phyloP scores from a whole-genome alignment of 2,797 vertebrate species.

The Muscicapa striata region DNA sequence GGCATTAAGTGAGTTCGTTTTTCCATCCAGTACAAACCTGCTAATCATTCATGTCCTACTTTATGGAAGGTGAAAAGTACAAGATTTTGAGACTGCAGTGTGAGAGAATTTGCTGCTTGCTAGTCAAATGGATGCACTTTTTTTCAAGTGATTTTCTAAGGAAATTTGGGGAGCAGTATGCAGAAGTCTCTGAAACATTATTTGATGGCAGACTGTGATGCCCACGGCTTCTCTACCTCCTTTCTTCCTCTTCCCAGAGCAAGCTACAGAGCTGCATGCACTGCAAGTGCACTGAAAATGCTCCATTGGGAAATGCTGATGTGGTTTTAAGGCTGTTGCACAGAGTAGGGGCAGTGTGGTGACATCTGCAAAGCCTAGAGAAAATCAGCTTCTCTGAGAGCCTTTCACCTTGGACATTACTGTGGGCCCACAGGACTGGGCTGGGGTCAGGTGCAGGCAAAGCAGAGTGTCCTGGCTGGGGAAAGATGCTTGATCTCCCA shows the following conservation, averaged over 20 bases:
- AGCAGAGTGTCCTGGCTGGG: neutral
- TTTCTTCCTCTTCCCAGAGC: slow-evolving; percentile 2
- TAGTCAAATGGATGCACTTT: neutral
- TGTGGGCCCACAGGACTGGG: neutral
- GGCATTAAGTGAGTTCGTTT: accelerated
- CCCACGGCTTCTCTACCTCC: neutral
- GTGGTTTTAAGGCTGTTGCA: slow-evolving; percentile 12
- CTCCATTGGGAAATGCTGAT: neutral
- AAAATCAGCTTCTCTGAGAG: neutral
- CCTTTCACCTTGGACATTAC: neutral
- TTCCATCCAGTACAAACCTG: neutral
- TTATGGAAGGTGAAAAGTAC: neutral
- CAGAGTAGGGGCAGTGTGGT: neutral
- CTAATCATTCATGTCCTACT: neutral
- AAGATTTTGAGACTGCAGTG: neutral
- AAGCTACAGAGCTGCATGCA: neutral
- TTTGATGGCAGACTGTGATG: neutral
- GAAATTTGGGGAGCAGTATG: neutral
- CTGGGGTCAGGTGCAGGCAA: no score
- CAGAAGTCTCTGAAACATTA: neutral
- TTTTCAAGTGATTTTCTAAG: neutral
- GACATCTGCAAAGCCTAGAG: neutral
- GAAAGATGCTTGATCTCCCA: neutral
- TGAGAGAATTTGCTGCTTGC: neutral
- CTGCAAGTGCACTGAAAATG: neutral